Conservation (phyloP, 2,888 invertebrate genomes). For the Girardia tigrina region DNA sequence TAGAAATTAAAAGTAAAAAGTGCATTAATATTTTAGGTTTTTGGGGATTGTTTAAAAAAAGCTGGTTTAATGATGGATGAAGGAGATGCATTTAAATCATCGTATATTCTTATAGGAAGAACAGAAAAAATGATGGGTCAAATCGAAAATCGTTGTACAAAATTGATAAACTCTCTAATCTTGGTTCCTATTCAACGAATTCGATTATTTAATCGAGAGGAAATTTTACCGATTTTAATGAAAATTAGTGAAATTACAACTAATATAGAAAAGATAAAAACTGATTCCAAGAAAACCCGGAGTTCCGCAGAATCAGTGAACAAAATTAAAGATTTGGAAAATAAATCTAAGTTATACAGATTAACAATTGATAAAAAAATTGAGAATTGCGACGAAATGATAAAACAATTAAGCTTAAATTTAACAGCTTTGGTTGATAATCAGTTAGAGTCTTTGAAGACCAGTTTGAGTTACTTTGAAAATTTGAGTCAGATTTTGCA, state of each 20-base stretch:
- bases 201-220: neutral
- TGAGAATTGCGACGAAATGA: neutral
- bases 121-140: conserved; percentile 5
- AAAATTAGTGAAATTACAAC: neutral
- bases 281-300: neutral
- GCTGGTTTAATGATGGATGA: neutral
- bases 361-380: neutral
- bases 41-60: neutral
- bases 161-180: neutral
- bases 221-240: neutral
- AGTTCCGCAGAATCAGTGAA: neutral
- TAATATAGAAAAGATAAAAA: neutral
- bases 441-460: neutral
- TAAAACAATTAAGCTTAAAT: neutral
- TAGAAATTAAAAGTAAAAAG: no score
- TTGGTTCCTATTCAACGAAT: neutral
- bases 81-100: neutral
- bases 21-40: neutral
- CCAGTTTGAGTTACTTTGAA: neutral
- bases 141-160: neutral
- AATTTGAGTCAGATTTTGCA: neutral
- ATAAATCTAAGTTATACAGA: neutral
- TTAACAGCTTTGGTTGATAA: neutral
- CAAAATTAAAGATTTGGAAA: neutral
- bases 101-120: no score